Conservation (phyloP, 2,888 invertebrate genomes). For the Drosophila atripex region DNA sequence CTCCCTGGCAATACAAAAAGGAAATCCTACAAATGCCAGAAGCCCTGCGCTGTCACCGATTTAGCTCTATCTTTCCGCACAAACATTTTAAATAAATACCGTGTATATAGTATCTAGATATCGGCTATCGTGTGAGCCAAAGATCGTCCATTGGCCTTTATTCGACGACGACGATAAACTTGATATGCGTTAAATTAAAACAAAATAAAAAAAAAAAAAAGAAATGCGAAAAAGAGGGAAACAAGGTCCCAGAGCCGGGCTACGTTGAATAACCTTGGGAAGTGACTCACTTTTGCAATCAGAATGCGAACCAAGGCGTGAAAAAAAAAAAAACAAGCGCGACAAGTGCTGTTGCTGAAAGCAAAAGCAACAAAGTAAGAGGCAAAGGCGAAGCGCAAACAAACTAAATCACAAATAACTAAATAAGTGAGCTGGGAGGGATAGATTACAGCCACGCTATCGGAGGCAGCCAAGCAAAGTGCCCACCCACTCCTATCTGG, state of each 20-base stretch:
- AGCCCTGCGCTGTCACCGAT: slow-evolving; percentile 15
- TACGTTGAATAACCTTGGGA: slow-evolving; percentile 60
- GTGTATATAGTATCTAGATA: slow-evolving; percentile 18
- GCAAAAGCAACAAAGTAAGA: slow-evolving; percentile 7
- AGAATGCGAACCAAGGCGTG: slow-evolving; percentile 33
- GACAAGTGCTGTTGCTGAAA: slow-evolving; percentile 21
- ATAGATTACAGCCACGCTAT: neutral
- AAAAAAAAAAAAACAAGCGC: slow-evolving; percentile 21
- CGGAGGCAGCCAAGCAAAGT: neutral
- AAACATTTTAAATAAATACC: neutral
- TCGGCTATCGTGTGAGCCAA: slow-evolving; percentile 35
- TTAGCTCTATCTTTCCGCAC: slow-evolving; percentile 14
- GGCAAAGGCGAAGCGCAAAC: too few relatives aligned
- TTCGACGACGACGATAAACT: slow-evolving; percentile 6
- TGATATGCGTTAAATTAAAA: slow-evolving; percentile 10
- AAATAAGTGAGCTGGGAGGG: slow-evolving; percentile 3
- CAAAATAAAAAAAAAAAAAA: slow-evolving; percentile 17
- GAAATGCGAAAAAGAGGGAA: slow-evolving; percentile 17
- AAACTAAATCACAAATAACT: slow-evolving; percentile 14
- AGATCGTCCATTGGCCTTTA: slow-evolving; percentile 50
- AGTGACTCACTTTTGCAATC: slow-evolving; percentile 54
- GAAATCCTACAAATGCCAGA: slow-evolving; percentile 34
- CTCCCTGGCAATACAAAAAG: neutral
- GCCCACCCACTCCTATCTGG: neutral
- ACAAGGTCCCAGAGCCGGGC: slow-evolving; percentile 26